phyloP scores from a whole-genome alignment of 2,797 vertebrate genomes.

The Micrastur ruficollis region DNA sequence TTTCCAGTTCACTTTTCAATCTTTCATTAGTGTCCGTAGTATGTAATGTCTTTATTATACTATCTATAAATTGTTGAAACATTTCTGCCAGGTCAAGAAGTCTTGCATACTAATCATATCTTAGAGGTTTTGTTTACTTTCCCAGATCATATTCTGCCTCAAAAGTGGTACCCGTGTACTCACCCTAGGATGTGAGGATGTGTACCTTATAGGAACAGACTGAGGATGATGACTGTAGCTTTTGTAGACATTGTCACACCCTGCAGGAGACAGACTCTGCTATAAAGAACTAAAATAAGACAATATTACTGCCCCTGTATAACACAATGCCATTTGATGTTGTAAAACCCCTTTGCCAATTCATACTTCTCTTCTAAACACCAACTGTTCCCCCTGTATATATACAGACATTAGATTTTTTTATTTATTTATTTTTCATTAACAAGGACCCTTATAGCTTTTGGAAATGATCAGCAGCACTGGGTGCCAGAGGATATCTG shows the following conservation, averaged over 20 bases:
- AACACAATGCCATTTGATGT: not conserved
- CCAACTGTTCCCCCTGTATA: not conserved
- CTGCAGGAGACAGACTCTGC: not conserved
- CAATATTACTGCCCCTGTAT: not conserved
- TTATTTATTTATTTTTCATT: not conserved
- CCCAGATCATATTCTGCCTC: not conserved
- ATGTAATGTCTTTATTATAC: not conserved
- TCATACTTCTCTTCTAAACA: not conserved
- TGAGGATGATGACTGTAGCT: not conserved
- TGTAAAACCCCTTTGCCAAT: not conserved
- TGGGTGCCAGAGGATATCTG: not conserved
- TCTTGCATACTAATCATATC: not conserved
- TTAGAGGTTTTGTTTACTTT: not conserved
- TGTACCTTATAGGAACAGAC: not conserved
- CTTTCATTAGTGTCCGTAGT: not conserved
- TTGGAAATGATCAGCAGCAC: not conserved
- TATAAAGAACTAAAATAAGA: not conserved
- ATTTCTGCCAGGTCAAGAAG: not conserved
- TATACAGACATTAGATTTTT: accelerated
- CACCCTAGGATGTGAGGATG: not conserved
- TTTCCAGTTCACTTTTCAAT: not conserved
- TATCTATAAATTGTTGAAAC: not conserved
- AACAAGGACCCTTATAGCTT: not conserved
- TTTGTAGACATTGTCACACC: not conserved
- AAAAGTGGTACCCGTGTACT: not conserved